Evolutionary conservation across 2,888 invertebrate species (phyloP).

Genomic region (Epistrophella euchroma): DNA sequence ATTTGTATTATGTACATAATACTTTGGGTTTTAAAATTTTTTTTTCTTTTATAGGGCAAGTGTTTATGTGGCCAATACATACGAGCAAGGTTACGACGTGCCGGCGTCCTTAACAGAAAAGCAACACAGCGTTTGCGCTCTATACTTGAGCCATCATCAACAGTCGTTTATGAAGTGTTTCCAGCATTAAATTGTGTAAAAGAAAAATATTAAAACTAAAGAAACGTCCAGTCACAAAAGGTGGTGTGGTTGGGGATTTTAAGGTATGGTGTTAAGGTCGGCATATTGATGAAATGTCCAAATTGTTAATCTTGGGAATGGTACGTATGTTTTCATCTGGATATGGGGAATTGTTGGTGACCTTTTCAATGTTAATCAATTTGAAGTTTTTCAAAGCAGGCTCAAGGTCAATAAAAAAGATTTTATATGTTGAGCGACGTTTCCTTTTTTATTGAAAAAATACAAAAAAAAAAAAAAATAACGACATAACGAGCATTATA

Average conservation of each 20-base stretch:
- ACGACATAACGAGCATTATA: too few species aligned
- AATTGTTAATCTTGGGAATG: background rate
- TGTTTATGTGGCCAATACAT: slow-evolving; percentile 92
- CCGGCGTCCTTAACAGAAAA: slow-evolving; percentile 90
- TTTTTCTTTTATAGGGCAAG: slow-evolving; percentile 85
- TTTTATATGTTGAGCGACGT: too few species aligned
- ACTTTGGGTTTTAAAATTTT: background rate
- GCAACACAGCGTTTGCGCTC: slow-evolving; percentile 88
- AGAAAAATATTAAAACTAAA: background rate
- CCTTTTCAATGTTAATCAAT: too few species aligned
- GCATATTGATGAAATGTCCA: background rate
- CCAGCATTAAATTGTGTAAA: slow-evolving; percentile 86
- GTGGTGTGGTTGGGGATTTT: background rate
- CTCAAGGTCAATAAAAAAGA: too few species aligned
- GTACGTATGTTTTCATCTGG: background rate
- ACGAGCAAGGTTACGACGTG: slow-evolving; percentile 89
- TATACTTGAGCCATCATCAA: slow-evolving; percentile 85
- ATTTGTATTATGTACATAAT: too few species aligned
- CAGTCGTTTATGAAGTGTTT: slow-evolving; percentile 86
- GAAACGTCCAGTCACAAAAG: background rate
- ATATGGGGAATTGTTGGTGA: too few species aligned
- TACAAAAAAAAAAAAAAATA: too few species aligned
- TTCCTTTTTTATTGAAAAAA: too few species aligned
- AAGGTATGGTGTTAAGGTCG: background rate
- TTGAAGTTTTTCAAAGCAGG: too few species aligned